Percentiles rank a stretch among this genome's conserved stretches.
Conservation (phyloP, 2,888 invertebrate species). For the Diadegma fenestrale region DNA sequence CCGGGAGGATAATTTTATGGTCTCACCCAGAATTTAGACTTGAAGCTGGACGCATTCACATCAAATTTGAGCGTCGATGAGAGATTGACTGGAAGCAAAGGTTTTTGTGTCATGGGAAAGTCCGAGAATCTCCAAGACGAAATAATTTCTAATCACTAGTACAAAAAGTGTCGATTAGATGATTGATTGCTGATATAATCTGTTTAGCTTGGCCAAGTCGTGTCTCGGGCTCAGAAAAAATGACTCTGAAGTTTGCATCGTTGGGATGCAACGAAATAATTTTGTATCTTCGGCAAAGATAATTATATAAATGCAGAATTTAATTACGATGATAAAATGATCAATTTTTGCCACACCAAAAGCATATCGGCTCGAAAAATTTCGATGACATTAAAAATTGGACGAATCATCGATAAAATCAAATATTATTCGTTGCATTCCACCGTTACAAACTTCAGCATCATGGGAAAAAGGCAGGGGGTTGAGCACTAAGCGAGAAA, state of each 20-base stretch:
- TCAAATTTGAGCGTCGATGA: not conserved
- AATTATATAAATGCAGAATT: too few relatives aligned
- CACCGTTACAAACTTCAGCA: too few relatives aligned
- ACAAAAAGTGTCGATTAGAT: not conserved
- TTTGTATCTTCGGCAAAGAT: too few relatives aligned
- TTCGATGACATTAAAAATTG: too few relatives aligned
- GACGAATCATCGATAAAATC: too few relatives aligned
- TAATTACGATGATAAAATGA: too few relatives aligned
- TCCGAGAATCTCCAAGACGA: not conserved
- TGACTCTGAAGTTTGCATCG: too few relatives aligned
- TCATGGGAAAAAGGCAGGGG: not conserved
- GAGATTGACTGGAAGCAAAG: not conserved
- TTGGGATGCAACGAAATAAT: too few relatives aligned
- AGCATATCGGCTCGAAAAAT: too few relatives aligned
- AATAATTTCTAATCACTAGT: not conserved
- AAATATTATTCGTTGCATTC: too few relatives aligned
- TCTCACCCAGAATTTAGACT: not conserved
- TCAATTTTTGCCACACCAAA: too few relatives aligned
- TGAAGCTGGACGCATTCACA: not conserved
- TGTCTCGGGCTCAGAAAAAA: constrained; percentile 16
- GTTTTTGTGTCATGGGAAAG: not conserved
- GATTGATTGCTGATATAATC: not conserved
- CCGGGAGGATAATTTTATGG: not conserved
- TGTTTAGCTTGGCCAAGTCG: not conserved
- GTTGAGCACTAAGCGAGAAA: constrained; percentile 41